These are phyloP conservation scores for Eira barbara DNA, from an alignment of 2,113 vertebrate species.

Conservation along the genomic window DNA sequence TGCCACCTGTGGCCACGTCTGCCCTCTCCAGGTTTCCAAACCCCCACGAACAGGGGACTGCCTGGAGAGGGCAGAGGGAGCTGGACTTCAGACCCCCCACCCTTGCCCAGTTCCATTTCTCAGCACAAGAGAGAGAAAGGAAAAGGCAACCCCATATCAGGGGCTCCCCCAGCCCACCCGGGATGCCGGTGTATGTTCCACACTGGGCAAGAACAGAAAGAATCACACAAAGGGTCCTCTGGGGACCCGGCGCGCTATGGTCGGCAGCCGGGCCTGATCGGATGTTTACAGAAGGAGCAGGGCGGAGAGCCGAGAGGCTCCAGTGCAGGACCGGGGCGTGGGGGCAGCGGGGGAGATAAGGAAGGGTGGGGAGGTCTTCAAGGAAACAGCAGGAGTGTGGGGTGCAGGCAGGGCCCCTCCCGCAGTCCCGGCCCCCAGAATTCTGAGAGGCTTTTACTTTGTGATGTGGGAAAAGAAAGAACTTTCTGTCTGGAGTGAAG, in stretches of 20 bases:
- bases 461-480: fast-evolving
- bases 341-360: not conserved
- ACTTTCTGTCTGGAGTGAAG: not conserved
- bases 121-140: not conserved
- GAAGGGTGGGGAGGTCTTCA: not conserved
- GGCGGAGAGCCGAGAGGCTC: not conserved
- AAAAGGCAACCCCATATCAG: not conserved
- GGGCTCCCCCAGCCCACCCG: not conserved
- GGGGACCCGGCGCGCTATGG: not conserved
- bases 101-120: too few relatives aligned
- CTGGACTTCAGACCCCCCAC: not conserved
- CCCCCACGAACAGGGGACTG: not conserved
- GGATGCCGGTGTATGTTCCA: not conserved
- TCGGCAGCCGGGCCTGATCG: not conserved
- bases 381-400: not conserved
- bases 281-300: slow-evolving; percentile 51
- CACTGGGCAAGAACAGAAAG: not conserved
- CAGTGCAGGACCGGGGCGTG: not conserved
- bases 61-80: not conserved
- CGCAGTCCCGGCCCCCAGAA: not conserved
- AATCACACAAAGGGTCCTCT: not conserved
- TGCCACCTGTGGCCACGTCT: not conserved
- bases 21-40: not conserved
- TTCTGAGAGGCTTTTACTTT: not conserved
- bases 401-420: not conserved